Conservation (phyloP, 2,888 invertebrate species). For the Herminia tarsipennalis region DNA sequence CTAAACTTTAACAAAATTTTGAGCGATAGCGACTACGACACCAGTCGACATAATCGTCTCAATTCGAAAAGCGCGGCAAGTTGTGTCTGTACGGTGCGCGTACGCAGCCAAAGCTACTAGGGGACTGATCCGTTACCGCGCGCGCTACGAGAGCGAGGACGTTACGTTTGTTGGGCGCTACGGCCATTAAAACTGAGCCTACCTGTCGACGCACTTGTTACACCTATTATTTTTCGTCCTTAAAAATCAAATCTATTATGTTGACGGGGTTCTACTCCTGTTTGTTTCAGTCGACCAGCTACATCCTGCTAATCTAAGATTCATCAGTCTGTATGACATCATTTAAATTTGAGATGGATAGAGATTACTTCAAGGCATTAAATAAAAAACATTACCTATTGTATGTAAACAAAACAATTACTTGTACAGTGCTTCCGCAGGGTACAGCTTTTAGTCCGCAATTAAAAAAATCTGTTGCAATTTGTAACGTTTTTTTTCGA, state of each 20-base stretch:
- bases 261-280: no score
- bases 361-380: no score
- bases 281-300: no score
- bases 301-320: no score
- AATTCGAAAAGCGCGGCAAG: conserved; percentile 46
- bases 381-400: no score
- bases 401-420: no score
- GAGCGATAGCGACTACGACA: conserved; percentile 44
- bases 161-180: conserved; percentile 77
- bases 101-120: conserved; percentile 73
- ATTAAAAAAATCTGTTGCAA: no score
- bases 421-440: no score
- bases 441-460: no score
- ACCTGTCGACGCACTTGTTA: conserved; percentile 58
- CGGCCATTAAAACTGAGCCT: conserved; percentile 61
- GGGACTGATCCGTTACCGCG: conserved; percentile 64
- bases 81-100: conserved; percentile 59
- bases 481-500: no score
- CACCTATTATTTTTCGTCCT: conserved; percentile 27
- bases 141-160: conserved; percentile 62
- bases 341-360: no score
- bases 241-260: conserved; percentile 4
- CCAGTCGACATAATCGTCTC: conserved; percentile 56
- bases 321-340: no score
- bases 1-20: conserved; percentile 23